These are phyloP conservation scores for Siniperca scherzeri DNA, from an alignment of 2,797 vertebrate species.

Conservation along the genomic window DNA sequence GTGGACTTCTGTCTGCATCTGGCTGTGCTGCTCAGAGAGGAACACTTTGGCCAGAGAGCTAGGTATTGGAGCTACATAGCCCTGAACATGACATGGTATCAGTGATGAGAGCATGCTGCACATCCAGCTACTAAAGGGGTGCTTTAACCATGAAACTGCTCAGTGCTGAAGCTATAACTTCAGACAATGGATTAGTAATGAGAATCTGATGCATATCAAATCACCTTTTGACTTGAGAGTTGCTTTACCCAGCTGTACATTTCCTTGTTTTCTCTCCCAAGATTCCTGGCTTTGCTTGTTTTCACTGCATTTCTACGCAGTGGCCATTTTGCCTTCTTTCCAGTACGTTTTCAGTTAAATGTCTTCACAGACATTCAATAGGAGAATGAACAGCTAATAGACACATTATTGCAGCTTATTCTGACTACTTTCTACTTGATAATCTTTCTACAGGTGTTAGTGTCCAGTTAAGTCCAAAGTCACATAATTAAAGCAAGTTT, in stretches of 20 bases:
- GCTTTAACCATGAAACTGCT: constrained; percentile 61
- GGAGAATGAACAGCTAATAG: constrained; percentile 4
- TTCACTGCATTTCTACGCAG: constrained; percentile 18
- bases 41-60: constrained; percentile 50
- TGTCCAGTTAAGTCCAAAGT: not conserved
- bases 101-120: constrained; percentile 52
- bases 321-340: constrained; percentile 38
- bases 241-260: constrained; percentile 39
- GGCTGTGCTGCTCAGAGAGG: constrained; percentile 43
- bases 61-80: constrained; percentile 41
- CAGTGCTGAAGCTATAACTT: constrained; percentile 51
- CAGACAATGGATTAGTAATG: constrained; percentile 64
- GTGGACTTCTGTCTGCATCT: constrained; percentile 55
- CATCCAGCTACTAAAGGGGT: constrained; percentile 61
- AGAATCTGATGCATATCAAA: constrained; percentile 70
- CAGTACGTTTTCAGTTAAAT: not conserved
- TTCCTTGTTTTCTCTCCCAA: constrained; percentile 26
- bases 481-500: not conserved
- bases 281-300: constrained; percentile 9
- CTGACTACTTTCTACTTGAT: not conserved
- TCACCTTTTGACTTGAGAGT: constrained; percentile 61
- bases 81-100: constrained; percentile 57
- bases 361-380: not conserved
- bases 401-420: not conserved
- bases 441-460: not conserved